Evolutionary conservation across 2,888 invertebrate species (phyloP).

Genomic region (Spisula subtruncata): DNA sequence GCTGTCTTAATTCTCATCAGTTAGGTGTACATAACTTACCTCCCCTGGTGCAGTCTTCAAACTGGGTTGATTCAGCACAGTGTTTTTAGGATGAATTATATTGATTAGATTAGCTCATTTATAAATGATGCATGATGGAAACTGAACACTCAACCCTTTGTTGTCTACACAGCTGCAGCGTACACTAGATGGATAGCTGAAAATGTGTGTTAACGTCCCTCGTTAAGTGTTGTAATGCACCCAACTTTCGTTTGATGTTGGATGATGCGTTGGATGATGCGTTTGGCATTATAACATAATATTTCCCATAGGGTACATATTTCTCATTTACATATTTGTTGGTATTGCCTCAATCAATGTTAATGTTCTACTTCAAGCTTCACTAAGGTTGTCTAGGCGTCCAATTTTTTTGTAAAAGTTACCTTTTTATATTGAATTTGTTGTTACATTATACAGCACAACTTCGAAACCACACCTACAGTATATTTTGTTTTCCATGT

Average conservation of each 20-base stretch:
- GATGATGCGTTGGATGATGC: not conserved
- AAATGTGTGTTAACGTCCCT: not conserved
- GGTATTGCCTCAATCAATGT: no score
- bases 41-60: not conserved
- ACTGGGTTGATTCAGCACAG: not conserved
- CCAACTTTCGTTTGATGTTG: not conserved
- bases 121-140: constrained; percentile 19
- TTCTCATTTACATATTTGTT: not conserved
- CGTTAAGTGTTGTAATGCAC: not conserved
- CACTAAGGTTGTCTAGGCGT: no score
- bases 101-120: constrained; percentile 18
- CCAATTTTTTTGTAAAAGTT: no score
- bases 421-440: no score
- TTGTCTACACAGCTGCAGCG: not conserved
- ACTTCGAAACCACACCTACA: no score
- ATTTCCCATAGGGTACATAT: not conserved
- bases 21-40: not conserved
- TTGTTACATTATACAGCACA: no score
- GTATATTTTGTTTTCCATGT: no score
- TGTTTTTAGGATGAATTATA: not conserved
- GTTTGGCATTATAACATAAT: not conserved
- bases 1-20: not conserved
- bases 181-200: not conserved
- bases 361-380: no score
- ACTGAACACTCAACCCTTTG: not conserved